phyloP scores from a whole-genome alignment of 2,888 invertebrate genomes.

The Eremobia ochroleuca region DNA sequence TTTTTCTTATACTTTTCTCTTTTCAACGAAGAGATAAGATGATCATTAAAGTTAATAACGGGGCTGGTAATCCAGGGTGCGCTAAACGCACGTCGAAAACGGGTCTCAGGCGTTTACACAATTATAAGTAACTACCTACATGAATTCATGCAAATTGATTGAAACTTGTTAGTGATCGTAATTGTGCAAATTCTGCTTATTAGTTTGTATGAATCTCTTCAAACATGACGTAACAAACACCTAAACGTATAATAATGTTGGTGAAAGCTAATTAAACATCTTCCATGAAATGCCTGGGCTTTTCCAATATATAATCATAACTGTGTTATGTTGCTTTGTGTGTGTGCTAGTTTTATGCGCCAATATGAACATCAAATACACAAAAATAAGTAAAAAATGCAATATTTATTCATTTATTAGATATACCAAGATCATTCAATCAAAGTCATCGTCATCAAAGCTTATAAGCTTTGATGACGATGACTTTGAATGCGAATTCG shows the following conservation, averaged over 20 bases:
- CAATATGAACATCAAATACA: background rate
- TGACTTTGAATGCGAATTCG: too few relatives aligned
- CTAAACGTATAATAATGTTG: background rate
- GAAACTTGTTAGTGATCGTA: background rate
- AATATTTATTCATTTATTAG: background rate
- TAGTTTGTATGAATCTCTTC: background rate
- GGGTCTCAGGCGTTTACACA: background rate
- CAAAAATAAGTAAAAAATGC: background rate
- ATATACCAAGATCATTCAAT: background rate
- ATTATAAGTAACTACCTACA: background rate
- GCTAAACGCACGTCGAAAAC: too few relatives aligned
- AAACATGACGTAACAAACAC: background rate
- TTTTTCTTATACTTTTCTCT: background rate
- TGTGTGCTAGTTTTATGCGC: background rate
- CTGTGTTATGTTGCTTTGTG: background rate
- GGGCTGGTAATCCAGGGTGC: background rate
- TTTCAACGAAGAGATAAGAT: too few relatives aligned
- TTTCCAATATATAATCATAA: background rate
- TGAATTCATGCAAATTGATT: background rate
- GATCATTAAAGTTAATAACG: background rate
- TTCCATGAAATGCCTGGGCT: background rate
- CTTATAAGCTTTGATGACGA: too few relatives aligned
- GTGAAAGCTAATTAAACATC: constrained; percentile 12
- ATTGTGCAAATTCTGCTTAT: background rate
- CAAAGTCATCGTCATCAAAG: background rate